These are phyloP conservation scores for Chironomus striatipennis DNA, from an alignment of 1,140 invertebrate species.

Conservation along the genomic window DNA sequence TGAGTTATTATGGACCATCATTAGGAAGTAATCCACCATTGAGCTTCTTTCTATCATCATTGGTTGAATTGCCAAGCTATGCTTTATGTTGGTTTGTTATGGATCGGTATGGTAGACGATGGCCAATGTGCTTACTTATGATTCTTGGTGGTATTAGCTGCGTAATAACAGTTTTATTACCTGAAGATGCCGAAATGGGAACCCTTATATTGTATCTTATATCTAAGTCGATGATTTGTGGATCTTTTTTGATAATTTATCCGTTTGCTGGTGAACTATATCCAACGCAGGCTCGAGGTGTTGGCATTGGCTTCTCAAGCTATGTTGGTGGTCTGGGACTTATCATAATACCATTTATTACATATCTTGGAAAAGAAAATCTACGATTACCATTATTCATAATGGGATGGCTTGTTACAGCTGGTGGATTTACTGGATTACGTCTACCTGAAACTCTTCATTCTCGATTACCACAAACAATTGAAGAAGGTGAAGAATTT, in stretches of 20 bases:
- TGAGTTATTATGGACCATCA: conserved; percentile 79
- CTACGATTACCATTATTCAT: conserved; percentile 71
- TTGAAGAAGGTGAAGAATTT: conserved; percentile 79
- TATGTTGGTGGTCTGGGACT: conserved; percentile 79
- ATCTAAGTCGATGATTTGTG: conserved; percentile 83
- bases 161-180: conserved; percentile 70
- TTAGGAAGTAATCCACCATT: conserved; percentile 76
- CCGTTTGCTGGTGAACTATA: conserved; percentile 84
- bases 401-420: conserved; percentile 66
- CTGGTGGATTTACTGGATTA: conserved; percentile 68
- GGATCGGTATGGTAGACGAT: conserved; percentile 71
- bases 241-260: conserved; percentile 84
- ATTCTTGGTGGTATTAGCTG: conserved; percentile 65
- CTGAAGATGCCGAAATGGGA: conserved; percentile 58
- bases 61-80: conserved; percentile 79
- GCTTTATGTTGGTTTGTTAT: conserved; percentile 74
- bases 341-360: conserved; percentile 84
- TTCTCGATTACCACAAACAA: conserved; percentile 66
- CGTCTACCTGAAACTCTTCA: conserved; percentile 74
- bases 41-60: conserved; percentile 73
- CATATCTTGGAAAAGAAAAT: conserved; percentile 76
- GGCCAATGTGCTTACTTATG: conserved; percentile 77
- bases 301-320: conserved; percentile 81
- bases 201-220: conserved; percentile 71
- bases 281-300: conserved; percentile 73